Percentiles rank a stretch among this genome's conserved stretches.
These are phyloP conservation scores for Myopa testacea DNA, from an alignment of 2,888 invertebrate genomes.

Conservation along the genomic window DNA sequence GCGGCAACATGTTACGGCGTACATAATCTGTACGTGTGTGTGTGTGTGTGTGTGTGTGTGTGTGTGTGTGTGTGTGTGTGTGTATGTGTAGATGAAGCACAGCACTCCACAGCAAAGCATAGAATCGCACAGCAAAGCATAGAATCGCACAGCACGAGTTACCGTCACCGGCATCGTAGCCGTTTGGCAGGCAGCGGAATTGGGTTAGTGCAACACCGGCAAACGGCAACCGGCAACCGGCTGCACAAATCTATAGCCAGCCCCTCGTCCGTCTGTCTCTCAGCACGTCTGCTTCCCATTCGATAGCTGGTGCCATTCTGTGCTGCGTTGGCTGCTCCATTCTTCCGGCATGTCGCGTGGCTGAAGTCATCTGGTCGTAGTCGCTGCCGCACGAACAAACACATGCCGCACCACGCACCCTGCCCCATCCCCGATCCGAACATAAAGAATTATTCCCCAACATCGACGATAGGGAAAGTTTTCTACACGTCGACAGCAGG, in stretches of 20 bases:
- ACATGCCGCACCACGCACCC: not conserved
- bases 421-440: not conserved
- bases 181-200: not conserved
- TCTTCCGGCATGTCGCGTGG: constrained; percentile 37
- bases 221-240: constrained; percentile 1
- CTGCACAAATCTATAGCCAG: not conserved
- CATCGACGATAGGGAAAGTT: constrained; percentile 24
- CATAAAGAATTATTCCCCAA: constrained; percentile 8
- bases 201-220: not conserved
- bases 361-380: not conserved
- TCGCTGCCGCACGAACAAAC: not conserved
- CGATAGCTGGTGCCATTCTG: constrained; percentile 8
- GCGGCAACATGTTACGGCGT: constrained; percentile 6
- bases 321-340: constrained; percentile 22
- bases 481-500: not conserved
- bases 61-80: constrained; percentile 1
- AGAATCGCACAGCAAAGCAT: not conserved
- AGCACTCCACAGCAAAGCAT: not conserved
- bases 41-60: not conserved
- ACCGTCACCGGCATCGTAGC: not conserved
- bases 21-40: not conserved
- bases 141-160: constrained; percentile 13
- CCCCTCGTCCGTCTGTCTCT: constrained; percentile 21
- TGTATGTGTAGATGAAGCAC: not conserved
- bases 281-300: constrained; percentile 21